These are phyloP conservation scores for Nyctibius grandis DNA, from an alignment of 2,797 vertebrate genomes.

Conservation along the genomic window DNA sequence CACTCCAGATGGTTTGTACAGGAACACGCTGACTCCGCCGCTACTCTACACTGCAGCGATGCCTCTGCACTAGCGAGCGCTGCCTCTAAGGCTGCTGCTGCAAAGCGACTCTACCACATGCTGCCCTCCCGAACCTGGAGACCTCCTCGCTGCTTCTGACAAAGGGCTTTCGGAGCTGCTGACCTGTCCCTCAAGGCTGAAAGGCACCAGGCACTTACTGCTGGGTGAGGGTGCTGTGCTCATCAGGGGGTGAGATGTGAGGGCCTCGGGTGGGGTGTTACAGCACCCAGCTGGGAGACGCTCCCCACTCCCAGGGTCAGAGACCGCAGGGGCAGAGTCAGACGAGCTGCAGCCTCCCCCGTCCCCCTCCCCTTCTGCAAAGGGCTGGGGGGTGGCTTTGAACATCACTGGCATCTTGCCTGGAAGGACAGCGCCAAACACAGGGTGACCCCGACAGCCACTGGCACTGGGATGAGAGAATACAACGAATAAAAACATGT, in stretches of 20 bases:
- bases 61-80: accelerated
- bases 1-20: neutral
- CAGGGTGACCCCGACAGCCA: neutral
- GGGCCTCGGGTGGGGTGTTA: neutral
- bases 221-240: neutral
- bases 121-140: neutral
- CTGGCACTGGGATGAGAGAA: neutral
- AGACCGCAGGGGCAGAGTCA: neutral
- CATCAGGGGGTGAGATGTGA: neutral
- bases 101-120: neutral
- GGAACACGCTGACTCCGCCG: neutral
- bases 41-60: neutral
- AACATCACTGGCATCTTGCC: neutral
- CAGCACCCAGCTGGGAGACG: neutral
- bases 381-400: neutral
- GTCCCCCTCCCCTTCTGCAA: neutral
- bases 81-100: neutral
- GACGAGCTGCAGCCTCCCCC: neutral
- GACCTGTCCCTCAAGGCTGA: neutral
- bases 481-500: accelerated
- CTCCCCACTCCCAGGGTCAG: neutral
- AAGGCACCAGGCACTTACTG: neutral
- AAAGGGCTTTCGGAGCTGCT: neutral
- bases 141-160: neutral
- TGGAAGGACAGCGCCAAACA: neutral